Percentiles rank a stretch among this genome's conserved stretches.
phyloP scores from a whole-genome alignment of 2,888 invertebrate species.

The Thyatira batis region DNA sequence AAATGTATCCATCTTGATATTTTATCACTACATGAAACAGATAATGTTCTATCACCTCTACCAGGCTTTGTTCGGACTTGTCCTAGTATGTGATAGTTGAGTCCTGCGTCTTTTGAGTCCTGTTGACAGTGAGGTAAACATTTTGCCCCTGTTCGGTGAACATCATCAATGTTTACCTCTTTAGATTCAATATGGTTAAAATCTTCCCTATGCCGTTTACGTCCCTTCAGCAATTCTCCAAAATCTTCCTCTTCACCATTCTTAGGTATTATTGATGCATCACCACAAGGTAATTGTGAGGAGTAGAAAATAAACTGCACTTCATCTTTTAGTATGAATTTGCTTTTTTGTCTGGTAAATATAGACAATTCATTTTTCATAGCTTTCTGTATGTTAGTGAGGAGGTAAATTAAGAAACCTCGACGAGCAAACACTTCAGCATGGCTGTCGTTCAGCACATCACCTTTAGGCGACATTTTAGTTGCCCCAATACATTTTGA shows the following conservation, averaged over 20 bases:
- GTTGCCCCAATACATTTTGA: constrained; percentile 93
- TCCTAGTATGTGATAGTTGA: constrained; percentile 85
- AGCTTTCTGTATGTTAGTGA: constrained; percentile 81
- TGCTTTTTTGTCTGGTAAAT: constrained; percentile 45
- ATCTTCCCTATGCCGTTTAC: constrained; percentile 44
- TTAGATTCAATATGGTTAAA: constrained; percentile 38
- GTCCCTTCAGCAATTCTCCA: constrained; percentile 50
- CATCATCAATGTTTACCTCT: constrained; percentile 47
- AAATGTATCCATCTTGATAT: constrained; percentile 93
- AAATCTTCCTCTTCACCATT: constrained; percentile 44
- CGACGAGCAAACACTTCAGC: constrained; percentile 94
- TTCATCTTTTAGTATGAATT: constrained; percentile 77
- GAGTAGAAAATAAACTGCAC: constrained; percentile 92
- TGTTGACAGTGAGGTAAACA: constrained; percentile 81
- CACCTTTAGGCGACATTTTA: constrained; percentile 85
- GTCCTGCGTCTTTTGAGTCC: constrained; percentile 83
- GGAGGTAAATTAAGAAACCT: constrained; percentile 89
- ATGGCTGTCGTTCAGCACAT: constrained; percentile 93
- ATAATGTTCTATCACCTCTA: constrained; percentile 92
- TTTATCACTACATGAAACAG: constrained; percentile 97
- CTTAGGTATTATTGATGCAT: constrained; percentile 92
- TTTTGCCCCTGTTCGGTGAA: constrained; percentile 95
- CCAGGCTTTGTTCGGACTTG: constrained; percentile 94
- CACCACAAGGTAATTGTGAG: constrained; percentile 95
- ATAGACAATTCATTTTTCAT: constrained; percentile 54